Evolutionary conservation across 2,113 vertebrate genomes (phyloP), one percentile per base, ranked within the genome.

Genomic region (Rhegmatorhina hoffmannsi): DNA sequence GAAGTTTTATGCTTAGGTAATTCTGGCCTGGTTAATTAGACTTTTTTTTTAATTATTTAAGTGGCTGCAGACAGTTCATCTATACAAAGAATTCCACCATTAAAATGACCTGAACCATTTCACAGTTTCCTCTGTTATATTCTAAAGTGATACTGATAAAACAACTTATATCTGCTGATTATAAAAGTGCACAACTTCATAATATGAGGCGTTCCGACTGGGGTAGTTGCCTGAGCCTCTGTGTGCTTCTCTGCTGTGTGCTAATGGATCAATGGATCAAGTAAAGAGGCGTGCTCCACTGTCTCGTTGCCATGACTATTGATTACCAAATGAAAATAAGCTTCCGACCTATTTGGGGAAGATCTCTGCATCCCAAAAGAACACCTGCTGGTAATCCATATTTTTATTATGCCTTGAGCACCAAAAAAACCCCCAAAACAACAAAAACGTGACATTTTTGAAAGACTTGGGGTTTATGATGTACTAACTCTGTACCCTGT

Each of bases 181-280:
- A 38, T 63, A 75, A 75, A 58, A 17, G 7, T 31, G 3, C 24
- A 55, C 50, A 40, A 11, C 25, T 36, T 60, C 34, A 29, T 21
- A 34, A 20, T 1, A 0, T 75, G 52, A 40, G 44, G 14, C 24
- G 16, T 17, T 58, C 29, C 43, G 44, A 43, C 19, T 25, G 25
- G 12, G 10, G 12, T 53, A 15, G 13, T 28, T 59, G 9, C 20
- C 9, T 64, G 16, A 38, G 15, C 0, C 3, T 29, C 40, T 29
- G 9, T 17, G 25, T 47, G 29, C 8, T 3, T 4, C 29, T 62
- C 31, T 58, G 34, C 1, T 5, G 0, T 4, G 4, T n/a, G 24
- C 12, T 63, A 49, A 21, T 34, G 56, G 33, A 84, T 28, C 13
- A 63, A 53, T 34, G 56, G 34, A 81, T 28, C 13, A 66, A 58